Evolutionary conservation across 1,140 invertebrate species (phyloP).

Genomic region (Cecropterus lyciades): DNA sequence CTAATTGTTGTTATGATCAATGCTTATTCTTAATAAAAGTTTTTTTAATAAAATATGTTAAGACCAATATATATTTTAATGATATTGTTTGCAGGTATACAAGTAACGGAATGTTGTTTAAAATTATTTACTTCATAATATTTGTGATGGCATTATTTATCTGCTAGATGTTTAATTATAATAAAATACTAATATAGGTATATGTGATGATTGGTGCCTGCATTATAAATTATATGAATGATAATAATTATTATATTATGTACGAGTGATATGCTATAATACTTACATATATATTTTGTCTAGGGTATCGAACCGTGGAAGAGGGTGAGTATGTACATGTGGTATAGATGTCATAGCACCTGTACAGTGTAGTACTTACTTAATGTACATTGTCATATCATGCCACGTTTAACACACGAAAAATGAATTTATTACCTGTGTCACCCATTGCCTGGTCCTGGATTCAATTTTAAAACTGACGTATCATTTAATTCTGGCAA

Average conservation of each 20-base stretch:
- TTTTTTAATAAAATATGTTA: no score
- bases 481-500: conserved; percentile 25
- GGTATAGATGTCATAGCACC: conserved; percentile 40
- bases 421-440: conserved; percentile 23
- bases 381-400: conserved; percentile 30
- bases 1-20: no score
- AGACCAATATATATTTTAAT: not conserved
- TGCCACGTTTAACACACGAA: conserved; percentile 21
- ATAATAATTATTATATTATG: conserved; percentile 14
- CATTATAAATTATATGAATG: conserved; percentile 25
- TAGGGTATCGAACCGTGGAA: conserved; percentile 67
- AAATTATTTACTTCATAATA: not conserved
- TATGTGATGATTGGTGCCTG: conserved; percentile 18
- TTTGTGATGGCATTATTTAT: not conserved
- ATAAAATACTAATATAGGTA: not conserved
- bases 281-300: conserved; percentile 57
- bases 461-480: not conserved
- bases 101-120: not conserved
- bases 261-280: conserved; percentile 19
- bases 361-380: conserved; percentile 34
- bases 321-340: conserved; percentile 74
- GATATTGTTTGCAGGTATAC: not conserved
- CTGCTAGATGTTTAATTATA: not conserved
- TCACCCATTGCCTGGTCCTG: conserved; percentile 12
- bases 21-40: no score